phyloP scores from a whole-genome alignment of 2,113 vertebrate species.

The Neofelis nebulosa region DNA sequence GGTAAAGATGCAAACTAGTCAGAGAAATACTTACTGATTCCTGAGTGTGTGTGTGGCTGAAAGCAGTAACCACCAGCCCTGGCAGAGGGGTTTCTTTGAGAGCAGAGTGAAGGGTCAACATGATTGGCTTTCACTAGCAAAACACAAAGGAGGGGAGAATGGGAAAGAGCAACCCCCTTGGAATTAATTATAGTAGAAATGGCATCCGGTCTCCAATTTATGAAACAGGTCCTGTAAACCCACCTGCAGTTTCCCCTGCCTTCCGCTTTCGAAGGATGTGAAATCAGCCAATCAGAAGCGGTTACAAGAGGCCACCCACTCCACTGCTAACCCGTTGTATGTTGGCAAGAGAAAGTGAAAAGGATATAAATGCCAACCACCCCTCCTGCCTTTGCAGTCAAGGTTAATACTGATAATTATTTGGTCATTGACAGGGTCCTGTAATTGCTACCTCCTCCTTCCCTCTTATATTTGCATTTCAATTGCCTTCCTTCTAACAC shows the following conservation, averaged over 20 bases:
- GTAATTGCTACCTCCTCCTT: background rate
- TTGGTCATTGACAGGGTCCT: background rate
- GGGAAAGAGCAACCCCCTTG: background rate
- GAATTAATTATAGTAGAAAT: background rate
- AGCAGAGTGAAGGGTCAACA: conserved; percentile 51
- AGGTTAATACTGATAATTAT: background rate
- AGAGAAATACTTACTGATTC: conserved; percentile 38
- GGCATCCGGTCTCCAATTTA: background rate
- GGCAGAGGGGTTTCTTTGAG: conserved; percentile 61
- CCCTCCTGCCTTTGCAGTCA: background rate
- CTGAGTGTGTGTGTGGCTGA: background rate
- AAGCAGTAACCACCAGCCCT: conserved; percentile 39
- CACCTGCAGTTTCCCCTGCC: conserved; percentile 27
- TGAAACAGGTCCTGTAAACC: background rate
- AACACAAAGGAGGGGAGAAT: background rate
- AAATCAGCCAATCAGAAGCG: conserved; percentile 63
- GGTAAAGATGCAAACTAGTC: background rate
- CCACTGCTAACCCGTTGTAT: fast-evolving
- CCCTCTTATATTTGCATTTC: conserved; percentile 11
- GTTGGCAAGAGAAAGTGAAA: background rate
- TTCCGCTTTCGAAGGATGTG: background rate
- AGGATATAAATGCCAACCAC: background rate
- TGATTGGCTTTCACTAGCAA: conserved; percentile 29
- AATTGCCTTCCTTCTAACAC: background rate
- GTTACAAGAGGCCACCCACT: background rate